Conservation (phyloP, 2,888 invertebrate genomes). For the Pharmacophagus antenor region DNA sequence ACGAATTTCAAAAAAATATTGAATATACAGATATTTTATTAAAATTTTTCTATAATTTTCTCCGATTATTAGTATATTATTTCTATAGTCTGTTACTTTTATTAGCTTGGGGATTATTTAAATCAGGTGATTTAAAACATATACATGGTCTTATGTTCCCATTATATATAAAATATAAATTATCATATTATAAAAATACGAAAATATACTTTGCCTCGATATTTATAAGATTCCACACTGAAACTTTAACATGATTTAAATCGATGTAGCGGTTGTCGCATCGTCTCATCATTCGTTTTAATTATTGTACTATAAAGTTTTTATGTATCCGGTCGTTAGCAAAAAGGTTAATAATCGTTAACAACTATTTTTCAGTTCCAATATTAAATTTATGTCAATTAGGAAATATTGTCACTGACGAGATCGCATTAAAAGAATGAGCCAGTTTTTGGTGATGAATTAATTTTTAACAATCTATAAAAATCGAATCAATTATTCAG, state of each 20-base stretch:
- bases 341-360: conserved; percentile 28
- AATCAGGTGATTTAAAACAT: too few species aligned
- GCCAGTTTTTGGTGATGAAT: conserved; percentile 10
- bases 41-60: too few species aligned
- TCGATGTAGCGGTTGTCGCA: conserved; percentile 25
- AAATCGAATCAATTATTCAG: conserved; percentile 14
- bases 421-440: background rate
- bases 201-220: conserved; percentile 13
- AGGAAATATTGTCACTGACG: conserved; percentile 23
- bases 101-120: too few species aligned
- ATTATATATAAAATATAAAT: too few species aligned
- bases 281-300: conserved; percentile 7
- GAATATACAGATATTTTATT: too few species aligned
- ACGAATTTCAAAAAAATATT: too few species aligned
- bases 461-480: conserved; percentile 6
- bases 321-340: conserved; percentile 21
- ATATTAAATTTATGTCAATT: conserved; percentile 20
- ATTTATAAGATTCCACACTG: conserved; percentile 8
- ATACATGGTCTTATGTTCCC: too few species aligned
- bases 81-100: too few species aligned
- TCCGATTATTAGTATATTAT: too few species aligned
- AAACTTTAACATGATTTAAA: conserved; percentile 5
- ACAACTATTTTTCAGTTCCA: conserved; percentile 12
- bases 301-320: background rate
- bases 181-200: conserved; percentile 6